Conservation (phyloP, 2,797 vertebrate species). For the Smutsia temminckii region DNA sequence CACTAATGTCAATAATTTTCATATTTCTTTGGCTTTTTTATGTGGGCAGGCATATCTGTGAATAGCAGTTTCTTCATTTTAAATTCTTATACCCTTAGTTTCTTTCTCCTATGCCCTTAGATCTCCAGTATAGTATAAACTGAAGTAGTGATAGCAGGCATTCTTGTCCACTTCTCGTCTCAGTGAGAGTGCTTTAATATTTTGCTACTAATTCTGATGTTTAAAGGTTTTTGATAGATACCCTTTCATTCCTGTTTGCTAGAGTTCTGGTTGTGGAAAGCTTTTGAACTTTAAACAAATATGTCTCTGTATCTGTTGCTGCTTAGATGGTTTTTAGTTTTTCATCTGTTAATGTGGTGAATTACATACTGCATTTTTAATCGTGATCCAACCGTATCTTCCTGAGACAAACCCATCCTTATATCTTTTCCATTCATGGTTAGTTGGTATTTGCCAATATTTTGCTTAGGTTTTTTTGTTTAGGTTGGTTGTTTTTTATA, state of each 20-base stretch:
- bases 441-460: not conserved
- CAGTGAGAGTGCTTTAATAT: not conserved
- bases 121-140: not conserved
- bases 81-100: conserved; percentile 6
- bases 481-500: not conserved
- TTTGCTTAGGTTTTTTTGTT: not conserved
- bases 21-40: not conserved
- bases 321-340: not conserved
- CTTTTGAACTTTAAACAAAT: conserved; percentile 4
- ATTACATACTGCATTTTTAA: not conserved
- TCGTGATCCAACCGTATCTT: not conserved
- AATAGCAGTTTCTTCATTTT: conserved; percentile 16
- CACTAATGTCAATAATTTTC: not conserved
- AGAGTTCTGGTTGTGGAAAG: not conserved
- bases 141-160: not conserved
- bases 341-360: not conserved
- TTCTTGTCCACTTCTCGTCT: not conserved
- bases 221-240: not conserved
- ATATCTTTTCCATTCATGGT: not conserved
- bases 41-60: not conserved
- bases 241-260: not conserved
- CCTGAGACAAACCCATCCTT: not conserved
- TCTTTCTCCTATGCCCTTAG: not conserved
- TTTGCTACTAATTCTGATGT: not conserved
- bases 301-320: not conserved